phyloP scores from a whole-genome alignment of 2,113 vertebrate genomes.

The Ivindomyrus marchei region DNA sequence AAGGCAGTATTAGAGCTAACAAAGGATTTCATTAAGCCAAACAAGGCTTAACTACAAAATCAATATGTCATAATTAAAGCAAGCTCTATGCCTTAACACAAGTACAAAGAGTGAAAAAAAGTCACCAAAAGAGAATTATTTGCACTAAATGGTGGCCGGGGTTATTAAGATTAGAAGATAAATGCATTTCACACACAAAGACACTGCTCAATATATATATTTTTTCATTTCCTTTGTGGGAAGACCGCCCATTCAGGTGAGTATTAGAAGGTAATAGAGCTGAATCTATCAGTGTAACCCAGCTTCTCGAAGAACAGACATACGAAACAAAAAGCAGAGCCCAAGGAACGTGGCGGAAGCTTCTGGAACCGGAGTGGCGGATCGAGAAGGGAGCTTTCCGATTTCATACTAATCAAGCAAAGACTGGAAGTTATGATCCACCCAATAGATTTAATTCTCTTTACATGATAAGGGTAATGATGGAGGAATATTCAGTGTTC shows the following conservation, averaged over 20 bases:
- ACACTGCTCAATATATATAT: constrained; percentile 43
- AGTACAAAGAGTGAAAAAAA: constrained; percentile 47
- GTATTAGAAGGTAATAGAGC: constrained; percentile 29
- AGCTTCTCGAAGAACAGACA: constrained; percentile 24
- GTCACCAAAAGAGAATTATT: constrained; percentile 56
- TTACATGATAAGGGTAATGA: not conserved
- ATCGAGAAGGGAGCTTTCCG: not conserved
- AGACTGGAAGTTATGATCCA: not conserved
- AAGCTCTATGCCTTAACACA: constrained; percentile 51
- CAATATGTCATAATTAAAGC: constrained; percentile 84
- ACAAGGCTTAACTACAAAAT: constrained; percentile 83
- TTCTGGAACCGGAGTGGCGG: not conserved
- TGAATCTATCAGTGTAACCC: constrained; percentile 27
- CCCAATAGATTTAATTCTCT: not conserved
- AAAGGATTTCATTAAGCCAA: constrained; percentile 91
- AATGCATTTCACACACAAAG: constrained; percentile 46
- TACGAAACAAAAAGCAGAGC: not conserved
- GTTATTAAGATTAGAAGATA: constrained; percentile 75
- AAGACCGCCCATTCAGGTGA: constrained; percentile 45
- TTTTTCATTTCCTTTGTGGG: constrained; percentile 46
- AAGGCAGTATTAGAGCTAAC: constrained; percentile 72
- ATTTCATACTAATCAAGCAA: too few species aligned
- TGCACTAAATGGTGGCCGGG: constrained; percentile 67
- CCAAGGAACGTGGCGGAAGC: not conserved
- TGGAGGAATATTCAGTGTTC: not conserved